These are phyloP conservation scores for Nasonovia ribisnigri DNA, from an alignment of 2,888 invertebrate species.

Conservation along the genomic window DNA sequence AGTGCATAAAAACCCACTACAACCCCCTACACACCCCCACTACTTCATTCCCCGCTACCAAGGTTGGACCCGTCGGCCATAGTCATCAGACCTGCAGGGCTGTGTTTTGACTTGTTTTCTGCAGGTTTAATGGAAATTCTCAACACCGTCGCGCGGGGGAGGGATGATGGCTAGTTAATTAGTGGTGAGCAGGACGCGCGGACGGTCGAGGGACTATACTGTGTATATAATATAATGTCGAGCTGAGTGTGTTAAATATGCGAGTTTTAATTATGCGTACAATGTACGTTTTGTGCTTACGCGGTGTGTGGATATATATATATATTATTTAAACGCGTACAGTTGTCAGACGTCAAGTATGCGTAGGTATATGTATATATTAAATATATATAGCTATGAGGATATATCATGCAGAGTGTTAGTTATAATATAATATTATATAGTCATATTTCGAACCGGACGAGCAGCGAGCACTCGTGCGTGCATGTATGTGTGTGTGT, in stretches of 20 bases:
- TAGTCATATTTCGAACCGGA: constrained; percentile 8
- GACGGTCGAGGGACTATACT: not conserved
- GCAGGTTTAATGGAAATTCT: constrained; percentile 56
- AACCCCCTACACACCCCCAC: not conserved
- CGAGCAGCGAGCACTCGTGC: not conserved
- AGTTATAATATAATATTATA: not conserved
- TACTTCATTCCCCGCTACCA: not conserved
- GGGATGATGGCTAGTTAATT: constrained; percentile 54
- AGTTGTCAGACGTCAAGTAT: constrained; percentile 23
- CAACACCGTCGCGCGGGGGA: not conserved
- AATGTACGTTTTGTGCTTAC: not conserved
- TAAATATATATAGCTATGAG: not conserved
- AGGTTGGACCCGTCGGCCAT: not conserved
- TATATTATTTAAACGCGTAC: constrained; percentile 28
- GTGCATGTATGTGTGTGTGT: not conserved
- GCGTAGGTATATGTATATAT: not conserved
- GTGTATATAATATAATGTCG: not conserved
- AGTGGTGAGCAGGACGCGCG: constrained; percentile 27
- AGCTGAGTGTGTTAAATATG: constrained; percentile 36
- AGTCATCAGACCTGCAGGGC: not conserved
- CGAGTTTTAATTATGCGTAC: constrained; percentile 52
- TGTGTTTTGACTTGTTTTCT: constrained; percentile 60
- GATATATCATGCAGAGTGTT: constrained; percentile 8
- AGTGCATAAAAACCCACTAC: constrained; percentile 37
- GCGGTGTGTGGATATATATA: not conserved